Conservation (phyloP, 2,888 invertebrate genomes). For the Cyclophora albipunctata region DNA sequence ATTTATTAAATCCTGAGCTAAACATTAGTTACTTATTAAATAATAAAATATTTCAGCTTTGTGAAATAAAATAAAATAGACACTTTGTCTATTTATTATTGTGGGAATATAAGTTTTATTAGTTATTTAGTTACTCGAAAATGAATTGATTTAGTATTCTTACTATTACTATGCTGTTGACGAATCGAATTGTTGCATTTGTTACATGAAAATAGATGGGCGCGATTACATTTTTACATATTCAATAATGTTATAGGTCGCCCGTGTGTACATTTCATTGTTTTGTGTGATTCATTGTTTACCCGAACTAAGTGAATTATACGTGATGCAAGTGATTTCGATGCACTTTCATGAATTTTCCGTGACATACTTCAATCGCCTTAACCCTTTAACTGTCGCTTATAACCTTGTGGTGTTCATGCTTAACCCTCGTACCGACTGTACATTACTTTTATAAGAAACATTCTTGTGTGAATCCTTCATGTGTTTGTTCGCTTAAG, state of each 20-base stretch:
- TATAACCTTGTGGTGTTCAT: not conserved
- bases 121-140: too few relatives aligned
- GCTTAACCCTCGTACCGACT: slow-evolving; percentile 1
- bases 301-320: slow-evolving; percentile 21
- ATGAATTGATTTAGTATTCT: too few relatives aligned
- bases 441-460: too few relatives aligned
- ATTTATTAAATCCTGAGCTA: too few relatives aligned
- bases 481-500: slow-evolving; percentile 4
- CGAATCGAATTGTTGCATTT: slow-evolving; percentile 4
- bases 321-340: slow-evolving; percentile 18
- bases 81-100: too few relatives aligned
- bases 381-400: slow-evolving; percentile 1
- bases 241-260: slow-evolving; percentile 42
- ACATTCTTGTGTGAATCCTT: too few relatives aligned
- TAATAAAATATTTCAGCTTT: too few relatives aligned
- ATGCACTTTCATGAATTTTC: slow-evolving; percentile 7
- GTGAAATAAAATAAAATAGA: too few relatives aligned
- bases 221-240: slow-evolving; percentile 31
- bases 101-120: too few relatives aligned
- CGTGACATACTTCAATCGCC: slow-evolving; percentile 2
- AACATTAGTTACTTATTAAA: too few relatives aligned
- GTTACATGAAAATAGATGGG: slow-evolving; percentile 19
- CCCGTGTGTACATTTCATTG: slow-evolving; percentile 30
- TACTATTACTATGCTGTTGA: too few relatives aligned
- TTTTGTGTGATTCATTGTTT: slow-evolving; percentile 43